Conservation (phyloP, 2,888 invertebrate species). For the Colletes collaris region DNA sequence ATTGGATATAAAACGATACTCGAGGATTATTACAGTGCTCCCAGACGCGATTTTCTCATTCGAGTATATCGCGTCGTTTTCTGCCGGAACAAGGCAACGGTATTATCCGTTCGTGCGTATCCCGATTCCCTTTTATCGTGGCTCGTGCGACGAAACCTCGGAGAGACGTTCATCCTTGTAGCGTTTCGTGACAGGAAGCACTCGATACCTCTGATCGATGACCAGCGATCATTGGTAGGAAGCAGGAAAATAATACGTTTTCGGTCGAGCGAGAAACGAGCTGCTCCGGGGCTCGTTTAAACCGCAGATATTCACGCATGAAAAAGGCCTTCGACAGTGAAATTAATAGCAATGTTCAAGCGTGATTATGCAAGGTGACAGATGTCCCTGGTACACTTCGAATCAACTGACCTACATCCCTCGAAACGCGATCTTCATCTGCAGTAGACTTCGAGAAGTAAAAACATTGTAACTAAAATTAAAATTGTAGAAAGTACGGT, state of each 20-base stretch:
- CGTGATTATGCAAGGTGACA: constrained; percentile 54
- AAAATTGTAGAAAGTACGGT: too few species aligned
- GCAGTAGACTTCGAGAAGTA: background rate
- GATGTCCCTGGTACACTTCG: constrained; percentile 41
- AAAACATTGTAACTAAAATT: too few species aligned
- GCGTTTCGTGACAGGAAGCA: constrained; percentile 40
- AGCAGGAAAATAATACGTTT: constrained; percentile 52
- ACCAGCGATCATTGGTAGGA: constrained; percentile 47
- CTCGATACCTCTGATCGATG: constrained; percentile 39
- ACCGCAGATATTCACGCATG: constrained; percentile 53
- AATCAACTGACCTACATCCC: constrained; percentile 49
- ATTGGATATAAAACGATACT: background rate
- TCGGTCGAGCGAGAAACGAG: constrained; percentile 34
- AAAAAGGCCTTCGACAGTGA: constrained; percentile 43
- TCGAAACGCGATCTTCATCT: background rate
- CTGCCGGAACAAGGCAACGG: background rate
- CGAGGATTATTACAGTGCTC: background rate
- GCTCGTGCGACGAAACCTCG: background rate
- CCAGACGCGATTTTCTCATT: background rate
- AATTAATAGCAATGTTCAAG: constrained; percentile 53
- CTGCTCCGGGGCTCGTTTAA: background rate
- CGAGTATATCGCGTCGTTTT: background rate
- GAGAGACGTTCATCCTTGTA: background rate
- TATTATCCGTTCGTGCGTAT: background rate
- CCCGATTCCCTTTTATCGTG: background rate